Evolutionary conservation across 2,888 invertebrate genomes (phyloP).

Genomic region (Andrena praecox): DNA sequence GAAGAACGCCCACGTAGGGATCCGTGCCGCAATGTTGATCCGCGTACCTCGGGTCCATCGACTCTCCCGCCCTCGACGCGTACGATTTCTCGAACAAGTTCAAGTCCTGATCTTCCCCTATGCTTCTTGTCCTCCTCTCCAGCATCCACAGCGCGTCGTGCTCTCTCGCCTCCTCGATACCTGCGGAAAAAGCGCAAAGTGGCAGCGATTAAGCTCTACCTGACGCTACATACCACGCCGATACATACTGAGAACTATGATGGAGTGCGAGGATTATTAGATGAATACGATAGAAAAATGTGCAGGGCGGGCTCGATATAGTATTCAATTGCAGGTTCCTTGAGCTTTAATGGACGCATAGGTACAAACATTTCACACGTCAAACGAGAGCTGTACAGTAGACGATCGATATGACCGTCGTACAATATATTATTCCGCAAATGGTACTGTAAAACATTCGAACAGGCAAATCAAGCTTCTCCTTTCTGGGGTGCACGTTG

Average conservation of each 20-base stretch:
- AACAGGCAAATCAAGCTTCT: neutral
- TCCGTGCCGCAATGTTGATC: slow-evolving; percentile 32
- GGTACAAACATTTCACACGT: slow-evolving; percentile 23
- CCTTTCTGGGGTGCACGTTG: neutral
- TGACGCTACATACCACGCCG: neutral
- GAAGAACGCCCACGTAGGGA: slow-evolving; percentile 26
- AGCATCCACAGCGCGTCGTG: slow-evolving; percentile 74
- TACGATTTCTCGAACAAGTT: slow-evolving; percentile 22
- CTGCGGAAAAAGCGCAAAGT: slow-evolving; percentile 61
- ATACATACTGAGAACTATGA: neutral
- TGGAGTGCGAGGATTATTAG: too few relatives aligned
- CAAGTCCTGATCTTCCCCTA: slow-evolving; percentile 35
- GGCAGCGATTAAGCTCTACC: slow-evolving; percentile 32
- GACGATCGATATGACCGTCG: neutral
- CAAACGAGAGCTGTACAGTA: neutral
- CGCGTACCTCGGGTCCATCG: neutral
- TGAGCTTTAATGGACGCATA: slow-evolving; percentile 31
- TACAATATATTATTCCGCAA: neutral
- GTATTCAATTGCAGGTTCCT: neutral
- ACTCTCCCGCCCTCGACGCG: slow-evolving; percentile 5
- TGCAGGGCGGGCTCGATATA: neutral
- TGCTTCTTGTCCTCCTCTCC: slow-evolving; percentile 67
- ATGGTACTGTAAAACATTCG: neutral
- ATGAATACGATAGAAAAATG: neutral
- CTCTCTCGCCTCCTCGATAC: slow-evolving; percentile 55